Evolutionary conservation across 2,888 invertebrate species (phyloP).

Genomic region (Zootermopsis nevadensis): DNA sequence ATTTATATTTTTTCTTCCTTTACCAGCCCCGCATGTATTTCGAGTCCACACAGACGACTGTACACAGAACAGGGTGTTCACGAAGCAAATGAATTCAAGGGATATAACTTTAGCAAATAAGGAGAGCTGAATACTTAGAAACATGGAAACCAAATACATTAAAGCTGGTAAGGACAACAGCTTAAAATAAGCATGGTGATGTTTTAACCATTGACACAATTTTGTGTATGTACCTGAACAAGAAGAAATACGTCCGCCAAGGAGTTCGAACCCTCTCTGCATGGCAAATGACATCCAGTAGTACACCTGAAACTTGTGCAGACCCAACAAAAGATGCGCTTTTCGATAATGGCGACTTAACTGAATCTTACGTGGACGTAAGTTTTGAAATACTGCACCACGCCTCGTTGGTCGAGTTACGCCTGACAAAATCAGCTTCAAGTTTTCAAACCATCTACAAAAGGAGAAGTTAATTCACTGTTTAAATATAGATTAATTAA

Average conservation of each 20-base stretch:
- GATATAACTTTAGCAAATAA: no score
- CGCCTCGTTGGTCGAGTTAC: constrained; percentile 95
- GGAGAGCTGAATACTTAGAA: no score
- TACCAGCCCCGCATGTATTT: no score
- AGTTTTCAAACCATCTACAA: constrained; percentile 89
- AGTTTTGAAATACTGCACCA: constrained; percentile 87
- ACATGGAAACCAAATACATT: no score
- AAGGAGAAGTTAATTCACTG: not conserved
- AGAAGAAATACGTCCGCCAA: constrained; percentile 83
- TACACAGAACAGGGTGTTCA: no score
- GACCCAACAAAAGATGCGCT: constrained; percentile 84
- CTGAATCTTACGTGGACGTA: constrained; percentile 87
- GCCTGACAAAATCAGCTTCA: constrained; percentile 91
- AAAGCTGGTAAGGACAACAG: no score
- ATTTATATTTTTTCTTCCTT: no score
- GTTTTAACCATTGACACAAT: not conserved
- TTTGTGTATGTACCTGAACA: constrained; percentile 69
- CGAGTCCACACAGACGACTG: no score
- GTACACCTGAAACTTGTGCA: constrained; percentile 82
- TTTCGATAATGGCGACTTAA: constrained; percentile 92
- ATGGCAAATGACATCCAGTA: constrained; percentile 99
- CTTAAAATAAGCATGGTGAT: no score
- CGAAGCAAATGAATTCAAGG: no score
- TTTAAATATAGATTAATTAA: no score
- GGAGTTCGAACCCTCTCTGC: constrained; percentile 90